Base-by-base conservation (phyloP, 2,113 vertebrate genomes). In the Chaetura pelagica region DNA sequence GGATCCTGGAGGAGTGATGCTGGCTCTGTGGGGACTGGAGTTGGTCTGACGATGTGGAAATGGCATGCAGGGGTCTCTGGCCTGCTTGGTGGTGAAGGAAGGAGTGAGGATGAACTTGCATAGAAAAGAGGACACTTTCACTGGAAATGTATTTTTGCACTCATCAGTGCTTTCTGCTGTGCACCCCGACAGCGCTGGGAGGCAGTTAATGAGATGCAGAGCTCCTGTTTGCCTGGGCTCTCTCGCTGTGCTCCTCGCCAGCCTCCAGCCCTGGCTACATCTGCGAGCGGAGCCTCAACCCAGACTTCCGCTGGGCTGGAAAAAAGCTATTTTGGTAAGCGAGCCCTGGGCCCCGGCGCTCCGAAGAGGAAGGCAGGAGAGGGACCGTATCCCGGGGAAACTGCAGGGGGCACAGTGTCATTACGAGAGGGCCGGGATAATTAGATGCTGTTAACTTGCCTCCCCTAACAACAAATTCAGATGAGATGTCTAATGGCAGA, bases 351-450 rank as follows among this genome's bases (percentile, higher is more conserved):
- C 11, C 74, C 51, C 1, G 8, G 82, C 29, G 76, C 73, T 81
- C 7, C 0, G 52, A 51, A n/a, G 89, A 73, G 76, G 83, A 30
- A 86, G 89, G 75, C 67, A 9, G 62, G 77, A 89, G 80, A 63
- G 46, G 91, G 62, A 81, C 57, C 44, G 80, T 95, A 92, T 97
- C 80, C 95, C 69, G 42, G 61, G 84, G 94, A 91, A 94, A 97
- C 96, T 96, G 96, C 95, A 97, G 95, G 96, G 96, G 96, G 94
- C 96, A 97, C 95, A 97, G 93, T 96, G 95, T 93, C 96, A 95
- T 96, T 97, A 30, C 96, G 35, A 15, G 89, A 84, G 69, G 93
- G 64, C 93, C 10, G 10, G 68, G 49, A 87, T 92, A 78, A 88
- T 76, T 68, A 32, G 94, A 34, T 67, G 64, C 92, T 48, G 40